Percentiles rank a stretch among this genome's conserved stretches.
phyloP scores from a whole-genome alignment of 2,113 vertebrate species.

The Dendrocopos noguchii region DNA sequence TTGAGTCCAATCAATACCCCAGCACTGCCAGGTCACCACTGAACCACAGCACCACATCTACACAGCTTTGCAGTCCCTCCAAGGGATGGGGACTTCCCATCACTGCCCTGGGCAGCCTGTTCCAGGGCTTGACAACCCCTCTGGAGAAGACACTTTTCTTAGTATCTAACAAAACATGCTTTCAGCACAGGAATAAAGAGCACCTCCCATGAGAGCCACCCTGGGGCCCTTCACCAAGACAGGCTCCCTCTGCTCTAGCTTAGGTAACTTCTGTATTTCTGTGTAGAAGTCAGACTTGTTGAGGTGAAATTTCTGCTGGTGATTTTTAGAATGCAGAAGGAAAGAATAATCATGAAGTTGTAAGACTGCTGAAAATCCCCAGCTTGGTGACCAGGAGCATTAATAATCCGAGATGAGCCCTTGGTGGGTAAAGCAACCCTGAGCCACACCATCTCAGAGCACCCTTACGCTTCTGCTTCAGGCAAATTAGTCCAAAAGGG shows the following conservation, averaged over 20 bases:
- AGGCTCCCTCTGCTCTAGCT: neutral
- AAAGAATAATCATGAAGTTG: neutral
- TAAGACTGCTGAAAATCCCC: neutral
- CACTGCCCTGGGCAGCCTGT: neutral
- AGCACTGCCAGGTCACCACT: neutral
- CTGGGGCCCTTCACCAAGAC: fast-evolving
- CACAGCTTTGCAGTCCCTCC: neutral
- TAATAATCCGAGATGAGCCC: neutral
- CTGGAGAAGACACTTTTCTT: neutral
- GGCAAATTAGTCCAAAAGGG: neutral
- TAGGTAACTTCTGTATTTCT: neutral
- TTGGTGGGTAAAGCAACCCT: neutral
- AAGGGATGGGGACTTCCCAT: neutral
- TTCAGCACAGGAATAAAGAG: neutral
- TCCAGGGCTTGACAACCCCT: neutral
- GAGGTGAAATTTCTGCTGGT: neutral
- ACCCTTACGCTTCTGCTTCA: fast-evolving
- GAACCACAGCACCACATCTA: neutral
- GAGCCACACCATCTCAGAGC: neutral
- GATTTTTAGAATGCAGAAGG: neutral
- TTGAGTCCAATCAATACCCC: neutral
- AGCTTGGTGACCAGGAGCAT: neutral
- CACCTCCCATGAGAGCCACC: neutral
- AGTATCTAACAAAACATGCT: neutral
- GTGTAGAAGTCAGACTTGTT: neutral